Evolutionary conservation across 2,113 vertebrate species (phyloP).

Genomic region (Nothocercus nigrocapillus): DNA sequence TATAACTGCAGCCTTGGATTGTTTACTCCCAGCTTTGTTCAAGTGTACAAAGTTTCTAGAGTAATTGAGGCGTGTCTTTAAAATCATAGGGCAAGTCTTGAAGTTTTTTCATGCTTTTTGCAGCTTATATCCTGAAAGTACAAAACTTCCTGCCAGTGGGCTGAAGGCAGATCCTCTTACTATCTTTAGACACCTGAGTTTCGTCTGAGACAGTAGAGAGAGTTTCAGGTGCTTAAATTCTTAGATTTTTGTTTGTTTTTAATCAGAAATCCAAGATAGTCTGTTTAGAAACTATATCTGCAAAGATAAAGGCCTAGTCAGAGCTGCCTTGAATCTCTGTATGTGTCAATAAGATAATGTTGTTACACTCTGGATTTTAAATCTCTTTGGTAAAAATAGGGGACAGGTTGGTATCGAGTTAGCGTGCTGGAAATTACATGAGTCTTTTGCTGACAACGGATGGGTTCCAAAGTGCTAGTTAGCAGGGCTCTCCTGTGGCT

Average conservation of each 20-base stretch:
- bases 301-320: not conserved
- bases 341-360: accelerated
- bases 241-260: not conserved
- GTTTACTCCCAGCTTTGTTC: not conserved
- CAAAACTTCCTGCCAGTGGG: not conserved
- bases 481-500: not conserved
- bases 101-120: not conserved
- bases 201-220: not conserved
- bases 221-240: not conserved
- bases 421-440: not conserved
- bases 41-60: not conserved
- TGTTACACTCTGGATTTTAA: not conserved
- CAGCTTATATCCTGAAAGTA: not conserved
- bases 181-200: not conserved
- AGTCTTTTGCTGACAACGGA: not conserved
- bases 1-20: not conserved
- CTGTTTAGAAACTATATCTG: not conserved
- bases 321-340: not conserved
- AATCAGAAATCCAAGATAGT: not conserved
- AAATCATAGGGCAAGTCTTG: not conserved
- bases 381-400: not conserved
- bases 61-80: not conserved
- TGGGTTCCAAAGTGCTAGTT: not conserved
- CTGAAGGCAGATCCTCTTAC: not conserved
- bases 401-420: not conserved